These are phyloP conservation scores for Rhamphomyia laevipes DNA, from an alignment of 2,888 invertebrate species.

Conservation along the genomic window DNA sequence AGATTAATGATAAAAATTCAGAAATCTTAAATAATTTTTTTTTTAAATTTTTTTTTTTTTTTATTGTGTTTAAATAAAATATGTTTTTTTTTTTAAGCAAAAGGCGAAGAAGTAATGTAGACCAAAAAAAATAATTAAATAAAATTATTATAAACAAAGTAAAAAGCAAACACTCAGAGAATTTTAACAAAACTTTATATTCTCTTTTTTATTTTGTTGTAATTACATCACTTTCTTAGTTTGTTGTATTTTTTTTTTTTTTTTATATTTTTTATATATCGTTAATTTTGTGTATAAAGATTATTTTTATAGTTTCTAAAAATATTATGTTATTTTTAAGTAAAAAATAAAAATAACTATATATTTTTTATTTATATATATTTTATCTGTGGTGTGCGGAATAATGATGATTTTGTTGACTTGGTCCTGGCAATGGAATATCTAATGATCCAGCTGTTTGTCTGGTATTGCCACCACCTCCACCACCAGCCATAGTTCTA, in stretches of 20 bases:
- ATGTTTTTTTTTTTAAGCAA: too few species aligned
- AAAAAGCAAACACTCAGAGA: neutral
- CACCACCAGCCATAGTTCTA: neutral
- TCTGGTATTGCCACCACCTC: neutral
- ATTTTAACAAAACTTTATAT: neutral
- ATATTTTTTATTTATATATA: neutral
- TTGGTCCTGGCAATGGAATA: slow-evolving; percentile 3
- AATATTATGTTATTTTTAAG: neutral
- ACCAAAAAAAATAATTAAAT: neutral
- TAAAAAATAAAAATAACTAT: neutral
- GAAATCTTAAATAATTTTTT: neutral
- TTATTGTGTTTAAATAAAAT: neutral
- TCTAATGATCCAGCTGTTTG: neutral
- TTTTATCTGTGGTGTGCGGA: slow-evolving; percentile 13
- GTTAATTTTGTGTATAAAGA: neutral
- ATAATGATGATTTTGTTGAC: slow-evolving; percentile 15
- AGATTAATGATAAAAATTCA: neutral
- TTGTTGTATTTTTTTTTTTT: too few species aligned
- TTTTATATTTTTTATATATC: too few species aligned
- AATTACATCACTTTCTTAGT: neutral
- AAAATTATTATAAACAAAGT: neutral
- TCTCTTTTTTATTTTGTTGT: neutral
- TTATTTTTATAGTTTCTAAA: neutral
- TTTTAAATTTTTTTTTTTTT: neutral
- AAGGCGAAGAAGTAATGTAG: too few species aligned